Evolutionary conservation across 2,113 vertebrate species (phyloP), one percentile per base, ranked within the genome.

Genomic region (Numenius arquata): DNA sequence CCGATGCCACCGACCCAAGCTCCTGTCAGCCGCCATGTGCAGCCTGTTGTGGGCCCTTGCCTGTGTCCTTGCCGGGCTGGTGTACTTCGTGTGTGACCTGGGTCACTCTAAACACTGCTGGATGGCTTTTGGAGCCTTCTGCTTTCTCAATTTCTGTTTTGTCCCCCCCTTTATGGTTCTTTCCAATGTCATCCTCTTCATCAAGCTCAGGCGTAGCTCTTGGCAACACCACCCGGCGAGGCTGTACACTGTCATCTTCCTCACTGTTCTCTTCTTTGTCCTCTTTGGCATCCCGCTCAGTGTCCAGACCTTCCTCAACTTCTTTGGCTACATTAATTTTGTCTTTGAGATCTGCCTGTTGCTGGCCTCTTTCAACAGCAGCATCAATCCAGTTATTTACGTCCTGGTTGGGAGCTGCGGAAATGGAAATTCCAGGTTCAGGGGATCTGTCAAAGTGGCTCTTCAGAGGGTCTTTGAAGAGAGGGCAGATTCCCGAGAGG

Each of bases 381-480:
- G 84, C 58, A 50, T 90, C 62, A 94, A 90, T 7, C 95, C 94
- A 0, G 40, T 94, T 30, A 88, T 94, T 88, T 96, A 95, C 0
- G 52, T 94, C 48, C 59, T 94, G 38, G 88, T 85, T 36, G 90
- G 88, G 50, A 72, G 47, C 41, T 88, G 79, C 2, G 27, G 71
- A 32, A 88, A 48, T 17, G 30, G 71, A 32, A 88, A 48, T 17
- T 26, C 48, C 65, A 56, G 25, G 4, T 86, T 74, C 67, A 66
- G 55, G 19, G 11, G 34, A 25, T 82, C 94, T 0, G 20, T 96
- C 84, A 79, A 61, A 41, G 73, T 91, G 62, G 88, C 74, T 72
- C 94, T 97, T 25, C 85, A 88, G 73, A 92, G 78, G 73, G 94
- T 94, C 50, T 97, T 97, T 63, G 94, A 92, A 73, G 92, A 94